phyloP scores from a whole-genome alignment of 2,797 vertebrate genomes.

The Lepilemur ruficaudatus region DNA sequence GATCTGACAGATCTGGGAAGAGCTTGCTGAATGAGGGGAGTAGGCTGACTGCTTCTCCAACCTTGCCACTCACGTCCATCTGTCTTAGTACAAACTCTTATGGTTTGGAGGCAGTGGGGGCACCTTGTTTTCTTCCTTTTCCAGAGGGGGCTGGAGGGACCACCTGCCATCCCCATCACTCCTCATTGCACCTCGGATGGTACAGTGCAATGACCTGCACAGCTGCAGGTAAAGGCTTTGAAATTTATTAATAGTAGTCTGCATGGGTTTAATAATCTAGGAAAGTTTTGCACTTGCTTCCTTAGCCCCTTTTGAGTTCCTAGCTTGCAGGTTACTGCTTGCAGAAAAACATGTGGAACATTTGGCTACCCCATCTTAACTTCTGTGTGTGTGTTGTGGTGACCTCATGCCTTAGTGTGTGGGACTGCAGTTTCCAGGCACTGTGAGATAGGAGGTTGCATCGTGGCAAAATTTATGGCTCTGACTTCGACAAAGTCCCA shows the following conservation, averaged over 20 bases:
- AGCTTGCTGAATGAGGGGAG: slow-evolving; percentile 6
- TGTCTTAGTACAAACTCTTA: not conserved
- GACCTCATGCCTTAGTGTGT: not conserved
- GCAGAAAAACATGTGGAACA: not conserved
- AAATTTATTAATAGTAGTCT: not conserved
- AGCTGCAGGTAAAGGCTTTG: not conserved
- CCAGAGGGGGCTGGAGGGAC: not conserved
- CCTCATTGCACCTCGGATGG: not conserved
- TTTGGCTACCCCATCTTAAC: not conserved
- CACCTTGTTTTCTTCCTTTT: not conserved
- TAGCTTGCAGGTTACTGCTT: not conserved
- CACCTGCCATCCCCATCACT: rapidly evolving
- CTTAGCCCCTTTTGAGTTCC: not conserved
- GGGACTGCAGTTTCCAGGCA: not conserved
- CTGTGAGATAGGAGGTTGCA: not conserved
- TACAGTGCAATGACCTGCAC: not conserved
- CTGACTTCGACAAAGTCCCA: not conserved
- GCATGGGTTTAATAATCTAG: not conserved
- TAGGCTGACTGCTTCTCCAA: not conserved
- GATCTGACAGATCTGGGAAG: not conserved
- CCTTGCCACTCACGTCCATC: not conserved
- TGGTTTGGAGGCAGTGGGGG: not conserved
- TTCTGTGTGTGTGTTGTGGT: not conserved
- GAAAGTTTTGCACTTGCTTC: not conserved
- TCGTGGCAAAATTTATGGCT: not conserved